Base-by-base conservation (phyloP, 1,140 invertebrate genomes). In the Thrips palmi region DNA sequence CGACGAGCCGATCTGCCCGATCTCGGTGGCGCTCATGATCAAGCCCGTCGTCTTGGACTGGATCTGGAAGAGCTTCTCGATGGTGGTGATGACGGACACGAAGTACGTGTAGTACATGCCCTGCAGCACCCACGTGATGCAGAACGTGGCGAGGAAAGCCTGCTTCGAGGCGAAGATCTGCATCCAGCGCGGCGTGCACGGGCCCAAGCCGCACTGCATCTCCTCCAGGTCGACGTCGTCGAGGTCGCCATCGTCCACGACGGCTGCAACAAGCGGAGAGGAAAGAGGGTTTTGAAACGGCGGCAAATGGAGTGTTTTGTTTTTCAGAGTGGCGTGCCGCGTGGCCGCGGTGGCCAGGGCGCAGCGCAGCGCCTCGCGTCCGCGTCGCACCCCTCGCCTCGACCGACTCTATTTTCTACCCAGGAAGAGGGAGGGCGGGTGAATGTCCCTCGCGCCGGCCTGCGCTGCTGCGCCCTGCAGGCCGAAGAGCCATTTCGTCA, bases 81-180 rank as follows among this genome's bases (percentile, higher is more conserved):
- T 85, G 6, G 89, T 96, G 19, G 92, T 96, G 51, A 96, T 88
- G 38, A 92, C 86, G 50, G 84, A 89, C 21, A 92, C 89, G 55
- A 96, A 88, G 58, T 96, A 97, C 15, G 86, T 91, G 57, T 83
- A 83, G 55, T 84, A 92, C 78, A 91, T 89, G 21, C 87, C 87
- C 58, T 89, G 85, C 8, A 91, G 63, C 0, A 92, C 81, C 71
- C 82, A 86, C 12, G 81, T 82, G 39, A 84, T 64, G 48, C 86
- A 82, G 57, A 91, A 92, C 6, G 82, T 77, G 38, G 78, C 67
- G 55, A 92, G 70, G 55, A 92, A 92, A 17, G 79, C 69, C 49
- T 88, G 75, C 45, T 87, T 89, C n/a, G 82, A 85, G 18, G 84
- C 80, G 48, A 87, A 80, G 8, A 61, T 62, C 40, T 81, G 71